A percentile compares a stretch with the other conserved stretches of the same genome.
phyloP scores from a whole-genome alignment of 2,113 vertebrate species.

The Pungitius pungitius region DNA sequence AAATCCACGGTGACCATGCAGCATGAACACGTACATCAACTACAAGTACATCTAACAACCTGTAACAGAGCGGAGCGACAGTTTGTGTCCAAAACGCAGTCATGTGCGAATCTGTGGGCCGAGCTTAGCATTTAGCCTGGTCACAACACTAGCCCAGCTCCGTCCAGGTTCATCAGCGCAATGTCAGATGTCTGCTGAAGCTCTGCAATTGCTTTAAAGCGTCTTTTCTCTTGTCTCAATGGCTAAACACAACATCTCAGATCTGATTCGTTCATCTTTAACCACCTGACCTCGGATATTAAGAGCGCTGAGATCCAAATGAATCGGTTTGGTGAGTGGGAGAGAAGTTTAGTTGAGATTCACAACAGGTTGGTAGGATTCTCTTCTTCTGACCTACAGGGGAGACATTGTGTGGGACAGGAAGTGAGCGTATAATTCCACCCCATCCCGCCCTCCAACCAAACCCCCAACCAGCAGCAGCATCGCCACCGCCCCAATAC shows the following conservation, averaged over 20 bases:
- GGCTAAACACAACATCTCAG: not conserved
- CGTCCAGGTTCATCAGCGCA: not conserved
- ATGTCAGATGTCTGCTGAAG: not conserved
- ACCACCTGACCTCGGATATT: not conserved
- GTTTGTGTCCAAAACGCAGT: not conserved
- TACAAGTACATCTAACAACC: not conserved
- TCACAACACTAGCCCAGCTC: no score
- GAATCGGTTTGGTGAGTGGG: not conserved
- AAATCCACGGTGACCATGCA: not conserved
- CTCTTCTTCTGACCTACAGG: constrained; percentile 56
- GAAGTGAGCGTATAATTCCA: constrained; percentile 71
- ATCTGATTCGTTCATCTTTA: not conserved
- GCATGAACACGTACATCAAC: no score
- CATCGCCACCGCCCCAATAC: constrained; percentile 57
- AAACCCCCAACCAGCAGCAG: not conserved
- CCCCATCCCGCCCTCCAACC: constrained; percentile 27
- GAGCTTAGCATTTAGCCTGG: not conserved
- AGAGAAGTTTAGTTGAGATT: constrained; percentile 22
- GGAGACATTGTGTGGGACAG: constrained; percentile 61
- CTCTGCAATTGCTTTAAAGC: not conserved
- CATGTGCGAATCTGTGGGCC: not conserved
- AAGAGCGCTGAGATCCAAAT: not conserved
- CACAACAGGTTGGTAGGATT: constrained; percentile 25
- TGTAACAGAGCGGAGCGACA: not conserved
- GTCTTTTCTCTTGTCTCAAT: not conserved